Evolutionary conservation across 2,888 invertebrate genomes (phyloP), one percentile per base, ranked within the genome.

Genomic region (Drosophila borborema): DNA sequence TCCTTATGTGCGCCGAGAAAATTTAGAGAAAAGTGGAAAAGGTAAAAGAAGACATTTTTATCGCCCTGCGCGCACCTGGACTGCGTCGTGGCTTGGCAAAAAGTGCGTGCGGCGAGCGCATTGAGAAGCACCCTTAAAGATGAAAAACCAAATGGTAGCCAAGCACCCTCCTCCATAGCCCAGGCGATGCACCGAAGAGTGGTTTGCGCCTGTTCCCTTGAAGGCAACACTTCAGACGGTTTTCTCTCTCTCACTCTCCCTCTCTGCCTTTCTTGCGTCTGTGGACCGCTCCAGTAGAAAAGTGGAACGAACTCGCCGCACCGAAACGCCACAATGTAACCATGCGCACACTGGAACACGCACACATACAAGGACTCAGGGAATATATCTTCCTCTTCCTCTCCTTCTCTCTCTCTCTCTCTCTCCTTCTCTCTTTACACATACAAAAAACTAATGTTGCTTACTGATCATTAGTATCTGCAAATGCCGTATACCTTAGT

Each of bases 71-170:
- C 14, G 64, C 85, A 85, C 85, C 85, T 85, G 85, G 85, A 85
- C 78, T 31, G 28, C 55, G 20, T 38, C 55, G 67, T 77, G 82
- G 76, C 72, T 14, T 16, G 43, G 77, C 74, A 73, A 80, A 80
- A 54, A 23, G 40, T 40, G 54, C 6, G 54, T 54, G 6, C 23
- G 10, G 64, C 58, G 66, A 54, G 41, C 60, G 61, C 55, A 67
- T 18, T 49, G 58, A 82, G 79, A 81, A 86, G 80, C 90, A 86
- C 90, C 86, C 89, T 74, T 86, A 74, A 88, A 76, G 72, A 55
- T 53, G 51, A 49, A 72, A 84, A 74, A 61, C 67, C 46, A 63
- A 74, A 72, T 80, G 61, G 77, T 80, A 85, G 80, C 51, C 20
- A 45, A 70, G 81, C 74, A 81, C 85, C 86, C 79, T 76, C 43